Evolutionary conservation across 2,797 vertebrate species (phyloP), one percentile per base, ranked within the genome.

Genomic region (Nyctalus aviator): DNA sequence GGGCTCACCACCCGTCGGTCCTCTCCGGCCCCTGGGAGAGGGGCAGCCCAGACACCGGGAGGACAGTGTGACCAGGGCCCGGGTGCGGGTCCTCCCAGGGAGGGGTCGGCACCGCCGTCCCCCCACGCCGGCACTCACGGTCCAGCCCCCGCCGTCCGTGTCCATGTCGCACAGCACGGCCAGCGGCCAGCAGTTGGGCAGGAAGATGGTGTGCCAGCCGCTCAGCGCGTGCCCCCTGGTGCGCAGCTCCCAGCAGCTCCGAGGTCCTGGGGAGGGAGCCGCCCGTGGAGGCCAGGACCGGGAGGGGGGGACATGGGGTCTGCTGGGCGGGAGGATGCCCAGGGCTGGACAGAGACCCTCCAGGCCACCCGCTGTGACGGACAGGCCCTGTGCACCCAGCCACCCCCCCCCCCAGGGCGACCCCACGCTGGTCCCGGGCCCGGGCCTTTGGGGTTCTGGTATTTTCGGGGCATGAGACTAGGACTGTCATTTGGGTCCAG

Each of bases 81-180:
- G 2, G 35, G 32, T 18, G 10, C 1, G 20, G 2, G 75, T 15
- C 35, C 46, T 37, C 50, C 27, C 1, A 8, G 12, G 10, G 3
- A 30, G 14, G 0, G 13, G 30, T 11, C 50, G 0, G 3, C 32
- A 0, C 5, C 6, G 18, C 18, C 11, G 0, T 6, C 18, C 30
- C 0, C 1, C 0, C 1, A 3, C 35, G 0, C 0, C 15, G 1
- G 1, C 89, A 97, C 98, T 98, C 95, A 98, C 97, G 0, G 97
- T 97, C 98, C 98, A 98, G 25, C 97, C 98, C 4, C 98, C 97
- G 0, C 97, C 97, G 0, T 98, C 97, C 0, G 73, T 98, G 71
- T 98, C 90, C 98, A 98, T 98, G 95, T 98, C 97, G 0, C 98
- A 98, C 46, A 98, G 96, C 83, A 98, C 93, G 0, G 82, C 84